Base-by-base conservation (phyloP, 2,888 invertebrate species). In the Himalopsyche kuldschensis region DNA sequence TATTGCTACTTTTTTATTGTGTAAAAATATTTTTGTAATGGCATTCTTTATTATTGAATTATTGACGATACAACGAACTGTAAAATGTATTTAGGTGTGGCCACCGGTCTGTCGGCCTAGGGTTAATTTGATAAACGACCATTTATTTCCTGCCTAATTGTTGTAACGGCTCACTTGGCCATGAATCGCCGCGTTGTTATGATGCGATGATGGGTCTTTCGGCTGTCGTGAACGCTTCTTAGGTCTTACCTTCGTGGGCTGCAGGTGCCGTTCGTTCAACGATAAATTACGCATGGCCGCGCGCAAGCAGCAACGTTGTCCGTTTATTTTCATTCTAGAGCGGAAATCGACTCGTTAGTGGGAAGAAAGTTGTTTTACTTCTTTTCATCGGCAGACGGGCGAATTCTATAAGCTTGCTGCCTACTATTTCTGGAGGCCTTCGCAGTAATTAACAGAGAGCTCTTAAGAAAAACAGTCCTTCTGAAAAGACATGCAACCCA, bases 311-410 rank as follows among this genome's bases (percentile, higher is more conserved):
- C 48, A 32, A 41, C 76, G 69, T 27, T 69, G 69, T 69, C 69
- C 32, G 76, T 20, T 75, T 79, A 79, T 79, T 83, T 79, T 84
- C 69, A 69, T 84, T 84, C 48, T 82, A 78, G 81, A 85, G 79
- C 85, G 85, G 85, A 85, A 85, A 85, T 83, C 80, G 84, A 75
- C 69, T 81, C 69, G 83, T 81, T 41, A 84, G 81, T 80, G 76
- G 82, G 80, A 82, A 84, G 82, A 84, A 84, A 84, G 84, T 84
- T 79, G 84, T 81, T 79, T 78, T 69, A 77, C 84, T 77, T 81
- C 81, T 82, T 80, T 77, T 27, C 78, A 31, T 82, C 55, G 79
- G 79, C n/a, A 32, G 32, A 76, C 20, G 75, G 31, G 46, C 46
- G 69, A 78, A 78, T 69, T 78, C 78, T 69, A 30, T 27, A 27